Evolutionary conservation across 2,113 vertebrate genomes (phyloP).

Genomic region (Spea multiplicata): DNA sequence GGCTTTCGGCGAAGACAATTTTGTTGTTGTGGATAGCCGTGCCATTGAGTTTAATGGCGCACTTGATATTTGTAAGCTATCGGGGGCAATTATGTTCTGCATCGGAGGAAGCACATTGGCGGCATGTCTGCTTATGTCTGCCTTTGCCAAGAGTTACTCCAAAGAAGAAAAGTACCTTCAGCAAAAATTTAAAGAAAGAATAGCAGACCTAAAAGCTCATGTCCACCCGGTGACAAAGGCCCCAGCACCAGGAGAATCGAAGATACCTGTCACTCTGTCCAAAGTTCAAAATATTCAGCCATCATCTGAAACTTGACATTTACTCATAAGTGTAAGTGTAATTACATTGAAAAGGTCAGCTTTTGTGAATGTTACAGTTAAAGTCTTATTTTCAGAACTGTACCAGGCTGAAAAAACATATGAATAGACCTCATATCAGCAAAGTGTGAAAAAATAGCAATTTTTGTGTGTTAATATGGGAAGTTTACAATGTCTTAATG

Average conservation of each 20-base stretch:
- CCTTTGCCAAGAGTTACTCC: constrained; percentile 84
- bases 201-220: constrained; percentile 81
- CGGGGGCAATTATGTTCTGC: constrained; percentile 88
- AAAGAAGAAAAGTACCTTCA: constrained; percentile 90
- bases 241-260: constrained; percentile 82
- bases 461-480: constrained; percentile 30
- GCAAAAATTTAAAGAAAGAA: constrained; percentile 89
- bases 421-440: constrained; percentile 29
- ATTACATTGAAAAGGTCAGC: constrained; percentile 57
- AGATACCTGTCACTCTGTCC: constrained; percentile 91
- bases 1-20: constrained; percentile 89
- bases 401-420: constrained; percentile 37
- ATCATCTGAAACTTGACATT: constrained; percentile 76
- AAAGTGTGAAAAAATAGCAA: constrained; percentile 44
- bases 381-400: constrained; percentile 14
- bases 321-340: constrained; percentile 49
- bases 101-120: constrained; percentile 85
- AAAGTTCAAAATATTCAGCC: constrained; percentile 94
- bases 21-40: constrained; percentile 80
- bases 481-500: constrained; percentile 17
- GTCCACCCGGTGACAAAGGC: constrained; percentile 81
- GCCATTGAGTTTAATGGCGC: constrained; percentile 86
- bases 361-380: constrained; percentile 54
- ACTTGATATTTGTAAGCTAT: constrained; percentile 89
- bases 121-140: constrained; percentile 83